phyloP scores from a whole-genome alignment of 1,140 invertebrate genomes.

The Aporrectodea caliginosa region DNA sequence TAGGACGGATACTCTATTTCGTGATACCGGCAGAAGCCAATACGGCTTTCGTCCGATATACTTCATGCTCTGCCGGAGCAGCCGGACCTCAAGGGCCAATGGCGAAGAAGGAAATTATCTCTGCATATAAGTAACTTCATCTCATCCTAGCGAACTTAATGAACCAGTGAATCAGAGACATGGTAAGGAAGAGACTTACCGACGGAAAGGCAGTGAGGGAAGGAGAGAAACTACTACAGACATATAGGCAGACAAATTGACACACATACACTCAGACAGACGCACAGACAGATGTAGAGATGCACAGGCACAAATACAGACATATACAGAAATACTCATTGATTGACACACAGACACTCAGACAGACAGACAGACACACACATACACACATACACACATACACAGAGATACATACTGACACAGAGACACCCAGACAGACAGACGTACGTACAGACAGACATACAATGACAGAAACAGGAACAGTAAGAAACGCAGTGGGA shows the following conservation, averaged over 20 bases:
- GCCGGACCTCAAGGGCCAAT: no score
- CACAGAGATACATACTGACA: background rate
- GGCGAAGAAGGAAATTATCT: no score
- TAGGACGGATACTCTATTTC: no score
- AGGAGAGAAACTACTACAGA: no score
- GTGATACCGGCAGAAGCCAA: no score
- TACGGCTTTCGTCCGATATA: no score
- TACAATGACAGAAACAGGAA: background rate
- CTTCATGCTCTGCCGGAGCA: no score
- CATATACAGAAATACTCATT: background rate
- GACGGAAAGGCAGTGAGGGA: no score
- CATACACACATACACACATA: background rate
- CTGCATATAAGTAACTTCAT: no score
- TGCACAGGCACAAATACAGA: background rate
- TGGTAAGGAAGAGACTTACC: no score
- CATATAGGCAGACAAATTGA: background rate
- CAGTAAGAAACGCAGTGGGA: background rate
- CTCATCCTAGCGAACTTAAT: no score
- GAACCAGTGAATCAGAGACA: no score
- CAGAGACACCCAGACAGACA: background rate
- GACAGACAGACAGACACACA: background rate
- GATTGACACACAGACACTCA: background rate
- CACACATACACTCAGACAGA: background rate
- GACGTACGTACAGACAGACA: background rate
- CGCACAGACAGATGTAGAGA: background rate